Evolutionary conservation across 2,113 vertebrate species (phyloP), one percentile per base, ranked within the genome.

Genomic region (Phyllopteryx taeniolatus): DNA sequence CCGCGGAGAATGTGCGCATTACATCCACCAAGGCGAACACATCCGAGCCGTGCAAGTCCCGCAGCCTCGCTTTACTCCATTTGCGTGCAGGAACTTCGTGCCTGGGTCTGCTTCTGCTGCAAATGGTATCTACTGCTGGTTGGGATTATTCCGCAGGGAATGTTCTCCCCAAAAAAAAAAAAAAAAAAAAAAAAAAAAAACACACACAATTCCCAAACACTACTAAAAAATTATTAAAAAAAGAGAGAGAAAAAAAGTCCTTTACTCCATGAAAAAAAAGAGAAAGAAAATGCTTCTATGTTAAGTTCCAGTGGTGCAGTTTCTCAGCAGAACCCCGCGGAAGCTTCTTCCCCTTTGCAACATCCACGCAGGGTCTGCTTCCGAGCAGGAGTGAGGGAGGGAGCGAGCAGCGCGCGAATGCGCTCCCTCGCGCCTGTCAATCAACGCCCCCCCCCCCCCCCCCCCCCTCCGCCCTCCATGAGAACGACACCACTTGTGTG

Each of bases 1-100:
- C 91, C 89, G 87, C 83, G 83, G 86, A 90, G 89, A 93, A 89
- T 76, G 75, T 75, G 76, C 74, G 72, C 85, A 85, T 82, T 76
- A 78, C 70, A 90, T 74, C 76, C 83, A 80, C 87, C 66, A 31
- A 54, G 69, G 56, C 80, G 68, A 75, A 83, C 46, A 72, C 86
- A 43, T 63, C 66, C 74, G 6, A 61, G 59, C 74, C 64, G n/a
- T 8, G 64, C 43, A 31, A 66, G 64, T 66, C 64, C 59, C 67
- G 67, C 67, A 66, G 64, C 22, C 4, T 42, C 6, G 12, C 19
- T 54, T 35, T 91, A 89, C 71, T 93, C 92, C 91, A 91, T 35
- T 61, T 8, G 31, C 59, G 31, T 17, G 27, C 27, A 27, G 14
- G 59, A 61, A 61, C 59, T 61, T 61, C 31, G 14, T 17, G 15